These are phyloP conservation scores for Pammene aurita DNA, from an alignment of 2,888 invertebrate species.

Conservation along the genomic window DNA sequence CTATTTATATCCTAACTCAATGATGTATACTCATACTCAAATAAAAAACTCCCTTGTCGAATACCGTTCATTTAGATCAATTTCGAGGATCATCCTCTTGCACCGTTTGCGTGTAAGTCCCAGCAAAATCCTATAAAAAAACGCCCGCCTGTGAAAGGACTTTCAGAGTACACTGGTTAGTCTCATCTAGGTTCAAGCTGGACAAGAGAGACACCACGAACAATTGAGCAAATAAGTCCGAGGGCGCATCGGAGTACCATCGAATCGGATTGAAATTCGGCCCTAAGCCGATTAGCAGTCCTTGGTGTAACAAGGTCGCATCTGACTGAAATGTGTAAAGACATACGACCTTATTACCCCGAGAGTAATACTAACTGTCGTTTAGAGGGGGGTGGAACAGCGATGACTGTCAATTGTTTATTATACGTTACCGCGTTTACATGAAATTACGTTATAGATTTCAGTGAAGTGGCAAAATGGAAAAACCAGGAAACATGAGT, in stretches of 20 bases:
- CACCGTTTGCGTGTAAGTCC: no score
- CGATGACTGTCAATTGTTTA: slow-evolving; percentile 22
- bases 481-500: not conserved
- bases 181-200: slow-evolving; percentile 3
- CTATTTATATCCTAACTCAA: no score
- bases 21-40: no score
- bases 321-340: not conserved
- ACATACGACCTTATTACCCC: not conserved
- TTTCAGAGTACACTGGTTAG: not conserved
- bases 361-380: slow-evolving; percentile 47
- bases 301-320: slow-evolving; percentile 28
- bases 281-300: slow-evolving; percentile 60
- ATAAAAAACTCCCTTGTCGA: no score
- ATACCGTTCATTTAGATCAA: no score
- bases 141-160: not conserved
- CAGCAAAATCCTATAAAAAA: no score
- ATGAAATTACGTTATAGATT: not conserved
- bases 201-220: slow-evolving; percentile 43
- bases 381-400: slow-evolving; percentile 46
- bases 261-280: slow-evolving; percentile 67
- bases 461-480: not conserved
- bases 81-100: no score
- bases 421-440: slow-evolving; percentile 23
- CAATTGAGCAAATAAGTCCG: slow-evolving; percentile 52
- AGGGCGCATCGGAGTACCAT: slow-evolving; percentile 58